Percentiles rank a stretch among this genome's conserved stretches.
Conservation (phyloP, 2,113 vertebrate genomes). For the Crypturellus undulatus region DNA sequence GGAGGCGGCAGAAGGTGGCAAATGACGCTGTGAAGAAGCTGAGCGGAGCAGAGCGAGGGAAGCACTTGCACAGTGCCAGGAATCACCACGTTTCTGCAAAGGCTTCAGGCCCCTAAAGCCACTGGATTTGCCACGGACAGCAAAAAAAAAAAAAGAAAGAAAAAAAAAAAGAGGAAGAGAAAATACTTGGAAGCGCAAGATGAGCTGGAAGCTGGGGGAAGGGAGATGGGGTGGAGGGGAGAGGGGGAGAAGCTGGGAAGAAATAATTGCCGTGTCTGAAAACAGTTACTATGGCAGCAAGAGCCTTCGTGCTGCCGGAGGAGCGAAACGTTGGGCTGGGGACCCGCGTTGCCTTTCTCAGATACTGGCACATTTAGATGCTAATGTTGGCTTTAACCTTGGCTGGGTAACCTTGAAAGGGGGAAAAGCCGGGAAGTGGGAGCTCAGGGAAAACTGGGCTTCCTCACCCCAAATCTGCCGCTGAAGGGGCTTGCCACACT, state of each 20-base stretch:
- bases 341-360: conserved; percentile 26
- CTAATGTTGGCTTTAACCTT: conserved; percentile 43
- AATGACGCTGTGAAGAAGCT: background rate
- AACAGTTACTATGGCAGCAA: conserved; percentile 43
- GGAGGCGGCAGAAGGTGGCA: background rate
- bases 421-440: background rate
- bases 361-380: conserved; percentile 18
- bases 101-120: background rate
- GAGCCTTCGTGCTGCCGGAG: background rate
- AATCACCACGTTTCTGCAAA: background rate
- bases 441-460: background rate
- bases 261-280: conserved; percentile 5
- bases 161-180: too few relatives aligned
- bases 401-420: conserved; percentile 43
- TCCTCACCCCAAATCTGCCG: background rate
- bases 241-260: background rate
- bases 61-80: background rate
- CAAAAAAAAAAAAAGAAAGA: too few relatives aligned
- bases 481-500: background rate
- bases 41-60: background rate
- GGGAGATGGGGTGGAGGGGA: background rate
- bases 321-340: background rate
- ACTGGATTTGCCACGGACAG: background rate
- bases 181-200: background rate
- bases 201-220: conserved; percentile 1